These are phyloP conservation scores for Etheostoma nigrum DNA, from an alignment of 2,797 vertebrate genomes.

Conservation along the genomic window DNA sequence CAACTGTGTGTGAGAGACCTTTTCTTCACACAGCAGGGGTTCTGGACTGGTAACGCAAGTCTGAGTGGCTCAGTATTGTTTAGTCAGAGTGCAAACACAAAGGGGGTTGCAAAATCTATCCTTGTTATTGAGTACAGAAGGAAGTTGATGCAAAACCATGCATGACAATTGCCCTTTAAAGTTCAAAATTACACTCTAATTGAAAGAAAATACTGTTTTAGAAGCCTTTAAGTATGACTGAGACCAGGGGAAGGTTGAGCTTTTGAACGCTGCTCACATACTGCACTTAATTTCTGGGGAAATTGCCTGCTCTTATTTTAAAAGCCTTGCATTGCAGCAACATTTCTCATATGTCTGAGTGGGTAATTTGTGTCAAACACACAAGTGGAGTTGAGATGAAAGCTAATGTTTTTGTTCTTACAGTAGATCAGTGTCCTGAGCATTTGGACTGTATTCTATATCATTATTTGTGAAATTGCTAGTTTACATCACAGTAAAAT, in stretches of 20 bases:
- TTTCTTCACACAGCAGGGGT: conserved; percentile 15
- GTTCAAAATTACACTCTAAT: conserved; percentile 13
- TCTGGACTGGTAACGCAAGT: conserved; percentile 26
- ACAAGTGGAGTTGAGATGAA: conserved; percentile 9
- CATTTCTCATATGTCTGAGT: conserved; percentile 1
- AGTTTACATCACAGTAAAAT: neutral
- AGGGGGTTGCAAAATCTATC: neutral
- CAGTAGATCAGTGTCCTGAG: neutral
- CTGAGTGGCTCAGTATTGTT: conserved; percentile 34
- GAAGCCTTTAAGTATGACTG: neutral
- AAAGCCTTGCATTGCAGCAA: conserved; percentile 21
- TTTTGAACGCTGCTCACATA: conserved; percentile 10
- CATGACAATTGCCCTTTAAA: conserved; percentile 1
- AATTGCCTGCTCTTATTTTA: conserved; percentile 29
- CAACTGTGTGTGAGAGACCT: conserved; percentile 28
- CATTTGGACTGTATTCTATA: too few species aligned
- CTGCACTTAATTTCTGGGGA: conserved; percentile 3
- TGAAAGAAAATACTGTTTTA: conserved; percentile 25
- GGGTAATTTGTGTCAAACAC: conserved; percentile 22
- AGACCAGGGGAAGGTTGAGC: neutral
- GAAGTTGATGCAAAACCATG: conserved; percentile 9
- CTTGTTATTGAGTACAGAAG: conserved; percentile 7
- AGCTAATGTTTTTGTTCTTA: neutral
- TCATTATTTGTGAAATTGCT: neutral
- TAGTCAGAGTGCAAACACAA: conserved; percentile 22